Conservation (phyloP, 2,113 vertebrate genomes). For the Rallus limicola region DNA sequence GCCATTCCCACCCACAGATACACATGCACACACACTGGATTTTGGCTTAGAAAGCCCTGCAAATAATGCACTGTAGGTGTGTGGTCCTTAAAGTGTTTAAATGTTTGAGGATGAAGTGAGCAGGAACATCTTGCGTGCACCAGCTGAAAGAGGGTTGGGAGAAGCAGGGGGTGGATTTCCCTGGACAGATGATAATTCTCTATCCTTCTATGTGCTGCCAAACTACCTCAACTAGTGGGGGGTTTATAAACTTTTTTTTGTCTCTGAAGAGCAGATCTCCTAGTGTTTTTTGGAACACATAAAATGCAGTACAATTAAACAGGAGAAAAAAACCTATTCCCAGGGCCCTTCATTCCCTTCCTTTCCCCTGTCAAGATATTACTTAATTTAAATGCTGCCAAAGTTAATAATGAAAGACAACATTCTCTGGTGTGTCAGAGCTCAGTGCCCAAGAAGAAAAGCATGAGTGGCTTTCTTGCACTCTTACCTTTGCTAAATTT, state of each 20-base stretch:
- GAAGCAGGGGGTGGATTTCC: slow-evolving; percentile 46
- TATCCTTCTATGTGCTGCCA: slow-evolving; percentile 54
- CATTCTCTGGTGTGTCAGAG: slow-evolving; percentile 3
- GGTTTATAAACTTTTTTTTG: slow-evolving; percentile 33
- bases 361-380: slow-evolving; percentile 56
- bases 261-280: slow-evolving; percentile 38
- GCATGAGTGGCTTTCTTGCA: neutral
- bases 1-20: slow-evolving; percentile 64
- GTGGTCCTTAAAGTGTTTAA: slow-evolving; percentile 57
- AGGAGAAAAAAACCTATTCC: slow-evolving; percentile 37
- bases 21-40: neutral
- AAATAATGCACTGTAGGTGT: slow-evolving; percentile 20
- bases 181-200: slow-evolving; percentile 60
- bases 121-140: slow-evolving; percentile 59
- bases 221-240: slow-evolving; percentile 31
- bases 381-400: slow-evolving; percentile 68
- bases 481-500: neutral
- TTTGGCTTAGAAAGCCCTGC: slow-evolving; percentile 13
- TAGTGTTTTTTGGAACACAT: slow-evolving; percentile 56
- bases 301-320: slow-evolving; percentile 51
- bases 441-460: neutral
- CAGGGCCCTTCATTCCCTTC: slow-evolving; percentile 26
- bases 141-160: slow-evolving; percentile 53
- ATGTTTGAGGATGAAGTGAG: slow-evolving; percentile 50
- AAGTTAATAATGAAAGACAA: slow-evolving; percentile 49